phyloP scores from a whole-genome alignment of 2,888 invertebrate species.

The Hypselothyrea guttata region DNA sequence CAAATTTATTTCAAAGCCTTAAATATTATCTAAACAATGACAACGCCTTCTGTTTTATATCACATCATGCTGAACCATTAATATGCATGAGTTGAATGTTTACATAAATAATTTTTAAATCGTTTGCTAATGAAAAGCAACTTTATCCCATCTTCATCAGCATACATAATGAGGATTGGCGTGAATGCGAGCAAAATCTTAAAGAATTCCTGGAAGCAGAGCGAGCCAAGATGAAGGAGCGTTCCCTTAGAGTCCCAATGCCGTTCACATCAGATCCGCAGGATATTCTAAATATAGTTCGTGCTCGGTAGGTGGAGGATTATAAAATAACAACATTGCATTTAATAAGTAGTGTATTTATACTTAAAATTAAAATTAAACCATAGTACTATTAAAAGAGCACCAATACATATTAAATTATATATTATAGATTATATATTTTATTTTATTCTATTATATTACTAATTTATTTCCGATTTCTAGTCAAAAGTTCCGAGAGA shows the following conservation, averaged over 20 bases:
- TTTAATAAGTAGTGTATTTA: no score
- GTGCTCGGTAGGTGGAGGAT: constrained; percentile 77
- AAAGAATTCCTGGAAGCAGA: constrained; percentile 80
- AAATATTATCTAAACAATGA: no score
- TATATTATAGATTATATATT: no score
- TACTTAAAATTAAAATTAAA: no score
- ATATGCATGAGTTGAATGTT: constrained; percentile 49
- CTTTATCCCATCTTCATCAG: constrained; percentile 36
- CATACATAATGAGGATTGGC: constrained; percentile 80
- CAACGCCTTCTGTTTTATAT: neutral
- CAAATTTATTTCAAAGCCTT: no score
- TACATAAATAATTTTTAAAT: constrained; percentile 20
- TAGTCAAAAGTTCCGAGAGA: constrained; percentile 80
- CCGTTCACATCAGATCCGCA: constrained; percentile 77
- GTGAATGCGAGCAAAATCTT: constrained; percentile 79
- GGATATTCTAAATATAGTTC: constrained; percentile 78
- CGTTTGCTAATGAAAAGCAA: constrained; percentile 23
- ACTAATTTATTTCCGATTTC: no score
- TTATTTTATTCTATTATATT: no score
- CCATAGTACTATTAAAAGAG: no score
- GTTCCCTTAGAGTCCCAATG: constrained; percentile 67
- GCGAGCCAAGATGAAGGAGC: constrained; percentile 79
- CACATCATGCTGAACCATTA: constrained; percentile 24
- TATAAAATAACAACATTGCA: no score
- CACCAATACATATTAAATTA: no score